Evolutionary conservation across 2,797 vertebrate species (phyloP).

Genomic region (Ptychobarbus kaznakovi): DNA sequence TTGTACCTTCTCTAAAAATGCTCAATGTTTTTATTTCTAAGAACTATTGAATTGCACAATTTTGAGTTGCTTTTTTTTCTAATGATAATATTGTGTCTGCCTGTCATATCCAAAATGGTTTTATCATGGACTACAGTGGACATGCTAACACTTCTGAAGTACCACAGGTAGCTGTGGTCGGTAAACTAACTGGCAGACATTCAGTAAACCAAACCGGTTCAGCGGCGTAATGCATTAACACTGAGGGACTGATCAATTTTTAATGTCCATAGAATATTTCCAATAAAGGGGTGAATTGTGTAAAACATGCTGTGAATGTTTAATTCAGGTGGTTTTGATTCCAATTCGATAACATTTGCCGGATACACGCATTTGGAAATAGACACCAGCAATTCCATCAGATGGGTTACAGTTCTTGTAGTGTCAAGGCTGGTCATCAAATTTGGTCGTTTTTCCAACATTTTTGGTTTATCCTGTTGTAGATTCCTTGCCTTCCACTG

Average conservation of each 20-base stretch:
- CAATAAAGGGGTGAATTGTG: slow-evolving; percentile 76
- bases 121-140: slow-evolving; percentile 71
- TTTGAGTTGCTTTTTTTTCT: slow-evolving; percentile 78
- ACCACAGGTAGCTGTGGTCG: slow-evolving; percentile 68
- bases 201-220: slow-evolving; percentile 71
- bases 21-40: slow-evolving; percentile 78
- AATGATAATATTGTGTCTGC: slow-evolving; percentile 63
- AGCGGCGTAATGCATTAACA: slow-evolving; percentile 78
- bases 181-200: slow-evolving; percentile 68
- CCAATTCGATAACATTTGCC: not conserved
- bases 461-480: not conserved
- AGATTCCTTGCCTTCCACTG: not conserved
- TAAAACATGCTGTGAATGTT: slow-evolving; percentile 58
- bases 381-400: not conserved
- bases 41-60: slow-evolving; percentile 91
- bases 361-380: slow-evolving; percentile 10
- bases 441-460: not conserved
- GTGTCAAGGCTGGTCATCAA: not conserved
- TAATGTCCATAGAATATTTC: slow-evolving; percentile 81
- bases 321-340: slow-evolving; percentile 15
- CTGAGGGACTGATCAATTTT: slow-evolving; percentile 77
- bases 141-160: slow-evolving; percentile 69
- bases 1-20: slow-evolving; percentile 76
- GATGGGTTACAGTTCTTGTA: not conserved
- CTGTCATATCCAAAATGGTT: slow-evolving; percentile 67